Conservation (phyloP, 2,888 invertebrate genomes). For the Hypselothyrea guttata region DNA sequence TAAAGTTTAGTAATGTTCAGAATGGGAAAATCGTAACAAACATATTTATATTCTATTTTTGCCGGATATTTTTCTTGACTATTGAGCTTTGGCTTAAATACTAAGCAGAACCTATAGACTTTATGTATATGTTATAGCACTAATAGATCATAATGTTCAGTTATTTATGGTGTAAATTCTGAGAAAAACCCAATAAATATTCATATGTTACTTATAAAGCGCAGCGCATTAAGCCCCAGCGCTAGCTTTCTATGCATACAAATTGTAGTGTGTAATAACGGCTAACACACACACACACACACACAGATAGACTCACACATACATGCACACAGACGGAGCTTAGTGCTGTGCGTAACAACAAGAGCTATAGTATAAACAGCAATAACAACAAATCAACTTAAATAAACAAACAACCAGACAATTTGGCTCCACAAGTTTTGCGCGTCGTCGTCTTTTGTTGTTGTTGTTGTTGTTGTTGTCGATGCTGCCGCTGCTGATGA, state of each 20-base stretch:
- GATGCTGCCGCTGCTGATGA: conserved; percentile 31
- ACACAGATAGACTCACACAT: conserved; percentile 3
- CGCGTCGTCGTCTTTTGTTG: conserved; percentile 48
- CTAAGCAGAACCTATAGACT: too few relatives aligned
- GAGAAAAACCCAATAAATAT: conserved; percentile 36
- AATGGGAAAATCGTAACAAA: too few relatives aligned
- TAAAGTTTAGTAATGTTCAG: too few relatives aligned
- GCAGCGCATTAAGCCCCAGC: conserved; percentile 41
- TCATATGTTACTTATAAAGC: conserved; percentile 33
- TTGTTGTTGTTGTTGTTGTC: conserved; percentile 26
- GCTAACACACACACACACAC: conserved; percentile 21
- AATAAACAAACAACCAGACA: conserved; percentile 74
- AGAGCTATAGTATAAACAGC: conserved; percentile 22
- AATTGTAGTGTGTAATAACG: conserved; percentile 42
- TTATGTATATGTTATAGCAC: too few relatives aligned
- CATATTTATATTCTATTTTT: too few relatives aligned
- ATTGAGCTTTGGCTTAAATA: too few relatives aligned
- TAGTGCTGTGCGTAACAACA: conserved; percentile 47
- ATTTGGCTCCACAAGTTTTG: conserved; percentile 72
- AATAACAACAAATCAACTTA: conserved; percentile 66
- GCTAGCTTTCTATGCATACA: conserved; percentile 55
- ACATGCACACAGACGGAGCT: neutral
- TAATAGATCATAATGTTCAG: too few relatives aligned
- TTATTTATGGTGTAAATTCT: conserved; percentile 30
- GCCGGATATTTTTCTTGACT: too few relatives aligned